Evolutionary conservation across 2,888 invertebrate species (phyloP), one percentile per base, ranked within the genome.

Genomic region (Tribolium freemani): DNA sequence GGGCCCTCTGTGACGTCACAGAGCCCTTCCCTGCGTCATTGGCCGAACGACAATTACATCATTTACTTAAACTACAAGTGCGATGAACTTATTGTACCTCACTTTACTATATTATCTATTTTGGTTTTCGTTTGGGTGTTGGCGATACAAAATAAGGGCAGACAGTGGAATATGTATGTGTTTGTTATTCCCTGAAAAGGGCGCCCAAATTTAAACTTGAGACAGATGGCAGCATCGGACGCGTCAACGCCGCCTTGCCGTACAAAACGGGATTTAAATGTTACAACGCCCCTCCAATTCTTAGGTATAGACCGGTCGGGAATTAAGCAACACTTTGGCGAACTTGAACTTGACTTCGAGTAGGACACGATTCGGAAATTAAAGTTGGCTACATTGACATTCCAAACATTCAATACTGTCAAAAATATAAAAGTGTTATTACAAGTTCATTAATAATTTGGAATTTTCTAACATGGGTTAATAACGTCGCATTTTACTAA

Each of bases 41-140:
- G 86, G 86, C 86, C 86, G 84, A 81, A 77, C 78, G 79, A 83
- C 86, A 87, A 83, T 83, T 83, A 83, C 83, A 81, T 83, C 83
- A 83, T 87, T 87, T 85, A 86, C 85, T 84, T n/a, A n/a, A n/a
- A 16, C 84, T n/a, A 82, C 81, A 80, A 82, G 16, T 80, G 31
- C 64, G 56, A 20, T 56, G 56, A 56, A 48, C 51, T 16, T 16
- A 16, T 16, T 16, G 16, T n/a, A n/a, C n/a, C n/a, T n/a, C n/a
- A n/a, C 16, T 16, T 16, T 16, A 16, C 16, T 16, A 16, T 16
- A 1, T 16, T 16, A n/a, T n/a, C n/a, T 16, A 16, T 16, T 16
- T 1, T 2, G 1, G 1, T 16, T 16, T 16, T 16, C 16, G 16
- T 16, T 16, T 16, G 16, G 16, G 1, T 1, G 2, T 16, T 16